Conservation (phyloP, 2,797 vertebrate genomes). For the Lutjanus argentimaculatus region DNA sequence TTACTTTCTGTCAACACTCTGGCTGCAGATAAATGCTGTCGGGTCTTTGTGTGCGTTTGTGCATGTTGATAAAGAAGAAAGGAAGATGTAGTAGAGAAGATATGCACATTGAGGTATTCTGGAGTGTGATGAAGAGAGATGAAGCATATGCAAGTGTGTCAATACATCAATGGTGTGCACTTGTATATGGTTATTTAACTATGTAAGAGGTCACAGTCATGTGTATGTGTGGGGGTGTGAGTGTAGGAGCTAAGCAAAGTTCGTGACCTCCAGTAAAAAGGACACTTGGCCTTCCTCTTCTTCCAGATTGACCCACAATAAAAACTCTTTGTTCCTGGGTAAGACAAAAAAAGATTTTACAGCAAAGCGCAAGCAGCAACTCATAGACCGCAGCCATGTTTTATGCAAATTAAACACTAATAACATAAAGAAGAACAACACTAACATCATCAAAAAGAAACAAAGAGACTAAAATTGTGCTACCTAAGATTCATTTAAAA, state of each 20-base stretch:
- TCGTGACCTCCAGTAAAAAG: constrained; percentile 15
- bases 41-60: constrained; percentile 22
- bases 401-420: constrained; percentile 22
- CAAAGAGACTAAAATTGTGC: constrained; percentile 14
- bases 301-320: constrained; percentile 28
- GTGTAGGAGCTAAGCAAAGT: constrained; percentile 16
- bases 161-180: background rate
- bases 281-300: constrained; percentile 9
- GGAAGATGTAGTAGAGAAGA: background rate
- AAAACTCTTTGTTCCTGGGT: constrained; percentile 22
- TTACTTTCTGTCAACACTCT: constrained; percentile 59
- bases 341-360: background rate
- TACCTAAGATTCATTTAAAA: constrained; percentile 27
- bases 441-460: constrained; percentile 20
- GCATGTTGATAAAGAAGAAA: background rate
- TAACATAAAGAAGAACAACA: constrained; percentile 28
- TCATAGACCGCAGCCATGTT: constrained; percentile 12
- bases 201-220: background rate
- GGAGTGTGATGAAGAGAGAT: background rate
- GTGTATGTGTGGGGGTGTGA: background rate
- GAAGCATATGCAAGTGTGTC: background rate
- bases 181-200: background rate
- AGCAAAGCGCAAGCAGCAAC: constrained; percentile 13
- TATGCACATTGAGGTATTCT: background rate
- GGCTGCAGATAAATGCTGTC: constrained; percentile 54